These are phyloP conservation scores for Drosophila putrida DNA, from an alignment of 2,888 invertebrate species.

Conservation along the genomic window DNA sequence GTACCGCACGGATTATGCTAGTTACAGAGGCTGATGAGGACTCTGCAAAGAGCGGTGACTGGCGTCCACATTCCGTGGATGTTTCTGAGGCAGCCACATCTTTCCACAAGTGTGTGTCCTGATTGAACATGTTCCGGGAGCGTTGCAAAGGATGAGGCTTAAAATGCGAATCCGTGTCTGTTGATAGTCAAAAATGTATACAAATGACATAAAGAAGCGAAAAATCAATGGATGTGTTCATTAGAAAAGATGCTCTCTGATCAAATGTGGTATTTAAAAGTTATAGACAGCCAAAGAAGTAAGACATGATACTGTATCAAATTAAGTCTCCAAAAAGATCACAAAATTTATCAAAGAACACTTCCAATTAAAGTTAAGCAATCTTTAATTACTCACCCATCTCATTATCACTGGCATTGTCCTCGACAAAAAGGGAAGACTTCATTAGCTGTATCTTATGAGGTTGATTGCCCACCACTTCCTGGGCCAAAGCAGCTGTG, in stretches of 20 bases:
- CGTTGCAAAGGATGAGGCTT: background rate
- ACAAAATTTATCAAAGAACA: too few relatives aligned
- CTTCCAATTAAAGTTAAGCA: background rate
- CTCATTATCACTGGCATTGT: slow-evolving; percentile 77
- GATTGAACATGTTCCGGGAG: slow-evolving; percentile 45
- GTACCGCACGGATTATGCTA: slow-evolving; percentile 58
- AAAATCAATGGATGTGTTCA: too few relatives aligned
- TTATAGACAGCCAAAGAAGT: too few relatives aligned
- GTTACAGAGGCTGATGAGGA: slow-evolving; percentile 72
- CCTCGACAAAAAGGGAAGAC: slow-evolving; percentile 88
- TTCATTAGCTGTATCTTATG: slow-evolving; percentile 93
- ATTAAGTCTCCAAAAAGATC: too few relatives aligned
- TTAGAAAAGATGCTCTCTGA: too few relatives aligned
- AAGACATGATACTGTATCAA: too few relatives aligned
- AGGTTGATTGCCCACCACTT: slow-evolving; percentile 88
- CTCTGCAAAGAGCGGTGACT: slow-evolving; percentile 52
- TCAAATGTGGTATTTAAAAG: too few relatives aligned
- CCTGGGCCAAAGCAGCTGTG: slow-evolving; percentile 87
- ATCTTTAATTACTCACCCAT: slow-evolving; percentile 57
- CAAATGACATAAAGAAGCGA: too few relatives aligned
- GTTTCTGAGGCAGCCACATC: slow-evolving; percentile 68
- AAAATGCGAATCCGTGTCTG: slow-evolving; percentile 13
- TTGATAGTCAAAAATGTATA: too few relatives aligned
- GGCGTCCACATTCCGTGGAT: slow-evolving; percentile 75
- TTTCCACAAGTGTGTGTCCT: slow-evolving; percentile 68